Base-by-base conservation (phyloP, 2,113 vertebrate species). In the Sitta europaea region DNA sequence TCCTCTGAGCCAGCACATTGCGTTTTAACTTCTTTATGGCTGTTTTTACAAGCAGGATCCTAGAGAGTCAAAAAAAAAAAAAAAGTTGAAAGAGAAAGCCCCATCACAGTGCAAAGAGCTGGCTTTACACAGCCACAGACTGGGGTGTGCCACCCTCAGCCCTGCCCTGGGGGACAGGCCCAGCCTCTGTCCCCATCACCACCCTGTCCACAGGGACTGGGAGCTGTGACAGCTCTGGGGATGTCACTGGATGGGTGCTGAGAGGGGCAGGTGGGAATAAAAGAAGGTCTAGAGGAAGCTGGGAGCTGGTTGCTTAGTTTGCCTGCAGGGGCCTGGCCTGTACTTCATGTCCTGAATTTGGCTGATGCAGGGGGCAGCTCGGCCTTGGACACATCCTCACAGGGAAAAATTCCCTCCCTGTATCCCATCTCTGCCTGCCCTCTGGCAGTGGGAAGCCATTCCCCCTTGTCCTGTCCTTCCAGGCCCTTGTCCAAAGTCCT, bases 1-100 rank as follows among this genome's bases (percentile, higher is more conserved):
- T 95, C 91, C 94, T 93, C 81, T 75, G 94, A 96, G 93, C 81
- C 81, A 70, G 74, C 66, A 75, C 90, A 87, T 53, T 88, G 91
- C 36, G n/a, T 91, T 93, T 92, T 81, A 94, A 89, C 86, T 86
- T 91, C 80, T 91, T 91, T 89, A 92, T 40, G 70, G 73, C 70
- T 91, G 80, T 89, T 94, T 95, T 94, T 78, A 95, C 58, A 94
- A 82, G 77, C 66, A 15, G 58, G 61, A 40, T 66, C 53, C 43
- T 73, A 57, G 50, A 91, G 33, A 61, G 58, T n/a, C 77, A 91
- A 80, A 73, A 88, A 67, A 59, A 68, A 67, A 43, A 43, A 50
- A 62, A 76, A 67, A 61, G 33, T 71, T 83, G 42, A 67, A 80
- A 71, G 68, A 40, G 67, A 92, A 81, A 65, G 73, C 20, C 21